A percentile compares a stretch with the other conserved stretches of the same genome.
Evolutionary conservation across 2,113 vertebrate genomes (phyloP).

Genomic region (Machaerirhynchus nigripectus): DNA sequence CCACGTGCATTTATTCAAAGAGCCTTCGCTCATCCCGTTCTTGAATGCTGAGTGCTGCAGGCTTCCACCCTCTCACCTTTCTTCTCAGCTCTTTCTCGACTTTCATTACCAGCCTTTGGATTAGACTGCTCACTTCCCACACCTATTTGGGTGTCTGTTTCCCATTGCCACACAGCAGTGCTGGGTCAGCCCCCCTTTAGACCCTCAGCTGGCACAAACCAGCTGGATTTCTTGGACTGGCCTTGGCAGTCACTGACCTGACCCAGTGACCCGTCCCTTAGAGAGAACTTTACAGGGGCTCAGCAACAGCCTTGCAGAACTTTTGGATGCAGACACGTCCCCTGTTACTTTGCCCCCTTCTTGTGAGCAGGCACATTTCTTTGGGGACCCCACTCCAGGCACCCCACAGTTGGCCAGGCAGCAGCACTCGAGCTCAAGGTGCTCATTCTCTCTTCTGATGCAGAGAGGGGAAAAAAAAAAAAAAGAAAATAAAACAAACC

Average conservation of each 20-base stretch:
- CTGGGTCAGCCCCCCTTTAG: not conserved
- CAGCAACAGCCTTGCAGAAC: not conserved
- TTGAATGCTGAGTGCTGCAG: not conserved
- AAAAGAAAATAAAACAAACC: conserved; percentile 24
- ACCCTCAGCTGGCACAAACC: not conserved
- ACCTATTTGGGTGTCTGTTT: not conserved
- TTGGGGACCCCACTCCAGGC: not conserved
- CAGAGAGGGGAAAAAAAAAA: not conserved
- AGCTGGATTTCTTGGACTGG: not conserved
- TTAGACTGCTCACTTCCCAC: not conserved
- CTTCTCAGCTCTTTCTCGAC: not conserved
- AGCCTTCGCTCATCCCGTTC: not conserved
- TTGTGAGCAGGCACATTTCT: not conserved
- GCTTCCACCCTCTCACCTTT: not conserved
- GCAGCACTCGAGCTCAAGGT: not conserved
- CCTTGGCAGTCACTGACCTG: not conserved
- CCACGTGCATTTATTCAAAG: accelerated
- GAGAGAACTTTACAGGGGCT: not conserved
- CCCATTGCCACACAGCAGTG: not conserved
- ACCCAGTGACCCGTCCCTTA: not conserved
- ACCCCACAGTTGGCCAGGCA: accelerated
- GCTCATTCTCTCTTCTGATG: not conserved
- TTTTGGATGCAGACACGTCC: not conserved
- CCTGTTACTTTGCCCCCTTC: accelerated
- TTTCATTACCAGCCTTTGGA: not conserved